Evolutionary conservation across 2,113 vertebrate genomes (phyloP), one percentile per base, ranked within the genome.

Genomic region (Prietella phreatophila): DNA sequence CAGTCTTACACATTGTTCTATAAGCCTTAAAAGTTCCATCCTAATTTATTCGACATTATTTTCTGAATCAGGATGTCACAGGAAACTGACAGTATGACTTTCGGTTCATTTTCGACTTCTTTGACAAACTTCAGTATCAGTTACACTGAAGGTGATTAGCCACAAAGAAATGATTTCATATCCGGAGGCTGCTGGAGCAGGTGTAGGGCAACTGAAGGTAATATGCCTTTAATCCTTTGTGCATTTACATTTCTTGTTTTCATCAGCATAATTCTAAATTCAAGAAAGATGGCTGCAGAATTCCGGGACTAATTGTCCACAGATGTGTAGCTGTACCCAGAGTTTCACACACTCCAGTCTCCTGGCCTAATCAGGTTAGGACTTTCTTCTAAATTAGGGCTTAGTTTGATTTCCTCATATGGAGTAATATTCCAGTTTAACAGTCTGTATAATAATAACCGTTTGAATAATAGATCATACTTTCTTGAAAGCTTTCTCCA

Each of bases 181-280:
- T 86, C 63, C 67, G 42, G 19, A 19, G 30, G 73, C 60, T 80
- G n/a, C 67, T 25, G 50, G 73, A 90, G 82, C 91, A 91, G 91
- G 89, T 93, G 91, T 79, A 81, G 90, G 80, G 27, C 19, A 87
- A 91, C 91, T 73, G 78, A 61, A n/a, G 71, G 22, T 65, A 89
- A 91, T 86, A 85, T 88, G 80, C 25, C 82, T 92, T 91, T 93
- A 90, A 94, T 91, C 92, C 17, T 13, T 78, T 69, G 87, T 92
- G 82, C 92, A 89, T 85, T 92, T 90, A 82, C 90, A 88, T 87
- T 91, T 92, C 91, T 85, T 93, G 89, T 91, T 91, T 91, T 91
- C 75, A 85, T 89, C 86, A 65, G 75, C 50, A 87, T 87, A 89
- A 91, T 61, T 89, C 89, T 91, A 92, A 92, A 93, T 92, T 94